A percentile compares a stretch with the other conserved stretches of the same genome.
phyloP scores from a whole-genome alignment of 2,888 invertebrate species.

The Eristalis intricaria region DNA sequence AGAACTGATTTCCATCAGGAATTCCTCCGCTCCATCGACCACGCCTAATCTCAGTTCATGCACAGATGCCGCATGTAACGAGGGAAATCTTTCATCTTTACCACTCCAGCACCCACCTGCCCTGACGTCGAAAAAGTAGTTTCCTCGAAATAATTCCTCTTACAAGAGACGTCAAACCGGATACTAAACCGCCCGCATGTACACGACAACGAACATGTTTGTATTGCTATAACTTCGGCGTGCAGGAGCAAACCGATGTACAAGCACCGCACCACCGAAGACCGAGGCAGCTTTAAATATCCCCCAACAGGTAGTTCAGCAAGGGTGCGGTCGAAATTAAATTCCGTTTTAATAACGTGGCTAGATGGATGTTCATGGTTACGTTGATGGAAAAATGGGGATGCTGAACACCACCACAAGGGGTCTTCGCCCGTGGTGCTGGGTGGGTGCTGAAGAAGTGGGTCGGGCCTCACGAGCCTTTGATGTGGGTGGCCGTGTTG shows the following conservation, averaged over 20 bases:
- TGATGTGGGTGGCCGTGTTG: background rate
- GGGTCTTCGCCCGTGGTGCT: background rate
- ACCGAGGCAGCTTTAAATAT: conserved; percentile 1
- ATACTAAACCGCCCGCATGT: background rate
- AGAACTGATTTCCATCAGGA: too few species aligned
- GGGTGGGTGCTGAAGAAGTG: background rate
- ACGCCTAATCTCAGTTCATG: background rate
- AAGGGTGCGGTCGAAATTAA: background rate
- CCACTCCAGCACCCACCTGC: background rate
- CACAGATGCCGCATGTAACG: background rate
- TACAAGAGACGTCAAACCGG: background rate
- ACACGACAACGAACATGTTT: background rate
- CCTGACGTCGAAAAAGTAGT: background rate
- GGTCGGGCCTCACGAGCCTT: background rate
- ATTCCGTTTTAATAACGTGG: conserved; percentile 8
- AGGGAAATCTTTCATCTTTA: background rate
- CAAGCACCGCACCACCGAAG: background rate
- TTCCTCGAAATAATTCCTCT: background rate
- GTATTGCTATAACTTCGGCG: conserved; percentile 8
- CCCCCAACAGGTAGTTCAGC: conserved; percentile 24
- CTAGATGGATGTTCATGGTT: background rate
- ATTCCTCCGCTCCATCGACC: background rate
- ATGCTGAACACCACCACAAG: background rate
- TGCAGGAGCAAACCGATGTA: conserved; percentile 9
- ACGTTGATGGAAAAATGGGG: background rate